Evolutionary conservation across 2,113 vertebrate genomes (phyloP).

Genomic region (Mobula hypostoma): DNA sequence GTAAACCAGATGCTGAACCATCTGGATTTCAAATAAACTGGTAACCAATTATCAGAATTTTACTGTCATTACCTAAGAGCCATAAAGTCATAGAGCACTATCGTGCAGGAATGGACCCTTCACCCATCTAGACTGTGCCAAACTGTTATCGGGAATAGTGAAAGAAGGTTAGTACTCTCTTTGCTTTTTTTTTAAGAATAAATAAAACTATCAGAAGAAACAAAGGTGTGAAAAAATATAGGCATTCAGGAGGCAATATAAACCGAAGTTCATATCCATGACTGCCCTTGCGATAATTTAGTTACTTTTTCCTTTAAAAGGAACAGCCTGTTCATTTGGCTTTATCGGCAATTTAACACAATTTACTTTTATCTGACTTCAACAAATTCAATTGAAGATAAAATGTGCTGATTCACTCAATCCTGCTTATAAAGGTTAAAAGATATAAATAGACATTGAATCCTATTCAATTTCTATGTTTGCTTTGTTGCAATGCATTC

Average conservation of each 20-base stretch:
- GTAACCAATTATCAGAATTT: no score
- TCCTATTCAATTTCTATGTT: neutral
- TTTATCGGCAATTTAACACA: neutral
- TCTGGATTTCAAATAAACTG: no score
- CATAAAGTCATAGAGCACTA: no score
- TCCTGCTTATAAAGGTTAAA: neutral
- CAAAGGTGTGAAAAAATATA: neutral
- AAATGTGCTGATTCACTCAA: neutral
- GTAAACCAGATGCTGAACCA: no score
- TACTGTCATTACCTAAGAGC: neutral
- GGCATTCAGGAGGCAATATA: neutral
- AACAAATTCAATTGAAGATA: neutral
- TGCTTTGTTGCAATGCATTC: neutral
- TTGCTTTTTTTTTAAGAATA: neutral
- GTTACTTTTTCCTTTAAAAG: neutral
- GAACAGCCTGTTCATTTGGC: neutral
- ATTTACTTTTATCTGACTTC: neutral
- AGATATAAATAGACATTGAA: neutral
- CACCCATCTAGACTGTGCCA: no score
- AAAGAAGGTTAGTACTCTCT: neutral
- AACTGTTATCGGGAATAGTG: neutral
- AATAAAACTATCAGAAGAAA: neutral
- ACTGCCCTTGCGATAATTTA: neutral
- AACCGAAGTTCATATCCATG: neutral
- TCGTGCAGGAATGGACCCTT: no score